Evolutionary conservation across 2,888 invertebrate species (phyloP).

Genomic region (Stenodema calcarata): DNA sequence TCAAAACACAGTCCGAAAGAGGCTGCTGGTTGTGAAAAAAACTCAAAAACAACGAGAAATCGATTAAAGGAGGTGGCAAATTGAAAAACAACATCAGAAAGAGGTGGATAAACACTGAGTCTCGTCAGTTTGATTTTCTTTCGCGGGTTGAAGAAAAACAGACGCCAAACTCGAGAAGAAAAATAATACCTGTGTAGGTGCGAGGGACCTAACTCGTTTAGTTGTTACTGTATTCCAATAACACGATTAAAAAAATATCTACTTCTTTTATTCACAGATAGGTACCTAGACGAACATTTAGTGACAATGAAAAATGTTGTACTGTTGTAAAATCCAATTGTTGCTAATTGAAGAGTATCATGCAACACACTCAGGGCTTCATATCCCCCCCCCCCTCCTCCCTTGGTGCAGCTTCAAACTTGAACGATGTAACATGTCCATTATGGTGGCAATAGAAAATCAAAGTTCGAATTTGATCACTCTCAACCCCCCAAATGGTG

Average conservation of each 20-base stretch:
- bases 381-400: no score
- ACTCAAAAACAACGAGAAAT: background rate
- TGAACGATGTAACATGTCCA: no score
- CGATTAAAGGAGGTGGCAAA: background rate
- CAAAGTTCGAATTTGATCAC: no score
- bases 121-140: background rate
- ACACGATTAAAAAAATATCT: background rate
- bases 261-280: no score
- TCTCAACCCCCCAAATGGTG: no score
- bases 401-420: no score
- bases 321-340: no score
- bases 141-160: background rate
- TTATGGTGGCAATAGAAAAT: no score
- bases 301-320: background rate
- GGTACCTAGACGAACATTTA: background rate
- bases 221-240: background rate
- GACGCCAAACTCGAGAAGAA: background rate
- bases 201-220: background rate
- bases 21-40: background rate
- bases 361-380: no score
- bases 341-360: no score
- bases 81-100: background rate
- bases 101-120: background rate
- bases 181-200: background rate
- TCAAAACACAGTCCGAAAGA: background rate